Conservation (phyloP, 2,797 vertebrate genomes). For the Ammospiza maritima region DNA sequence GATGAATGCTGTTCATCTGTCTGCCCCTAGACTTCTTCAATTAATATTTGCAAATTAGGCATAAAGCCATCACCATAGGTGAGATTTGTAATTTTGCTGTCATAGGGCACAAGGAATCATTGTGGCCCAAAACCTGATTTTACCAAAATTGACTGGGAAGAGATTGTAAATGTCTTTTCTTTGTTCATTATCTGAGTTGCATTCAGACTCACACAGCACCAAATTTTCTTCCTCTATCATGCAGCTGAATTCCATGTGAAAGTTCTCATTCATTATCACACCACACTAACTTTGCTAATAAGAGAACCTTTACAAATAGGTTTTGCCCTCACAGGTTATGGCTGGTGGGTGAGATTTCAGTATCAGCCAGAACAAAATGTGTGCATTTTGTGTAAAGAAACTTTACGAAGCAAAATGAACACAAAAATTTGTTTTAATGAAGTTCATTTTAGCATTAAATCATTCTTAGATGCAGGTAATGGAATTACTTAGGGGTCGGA, state of each 20-base stretch:
- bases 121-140: neutral
- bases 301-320: neutral
- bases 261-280: fast-evolving
- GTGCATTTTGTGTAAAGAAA: neutral
- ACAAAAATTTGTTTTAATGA: neutral
- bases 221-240: neutral
- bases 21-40: neutral
- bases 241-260: neutral
- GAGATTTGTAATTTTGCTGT: neutral
- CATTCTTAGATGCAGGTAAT: neutral
- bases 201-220: fast-evolving
- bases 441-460: neutral
- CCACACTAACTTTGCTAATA: neutral
- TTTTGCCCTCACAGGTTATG: neutral
- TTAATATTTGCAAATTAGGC: neutral
- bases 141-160: neutral
- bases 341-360: neutral
- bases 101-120: neutral
- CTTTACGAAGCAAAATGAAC: neutral
- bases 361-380: neutral
- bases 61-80: fast-evolving
- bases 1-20: neutral
- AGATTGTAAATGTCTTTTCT: neutral
- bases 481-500: neutral
- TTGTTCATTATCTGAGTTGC: neutral